These are phyloP conservation scores for Neotoxoptera formosana DNA, from an alignment of 1,140 invertebrate species.

Conservation along the genomic window DNA sequence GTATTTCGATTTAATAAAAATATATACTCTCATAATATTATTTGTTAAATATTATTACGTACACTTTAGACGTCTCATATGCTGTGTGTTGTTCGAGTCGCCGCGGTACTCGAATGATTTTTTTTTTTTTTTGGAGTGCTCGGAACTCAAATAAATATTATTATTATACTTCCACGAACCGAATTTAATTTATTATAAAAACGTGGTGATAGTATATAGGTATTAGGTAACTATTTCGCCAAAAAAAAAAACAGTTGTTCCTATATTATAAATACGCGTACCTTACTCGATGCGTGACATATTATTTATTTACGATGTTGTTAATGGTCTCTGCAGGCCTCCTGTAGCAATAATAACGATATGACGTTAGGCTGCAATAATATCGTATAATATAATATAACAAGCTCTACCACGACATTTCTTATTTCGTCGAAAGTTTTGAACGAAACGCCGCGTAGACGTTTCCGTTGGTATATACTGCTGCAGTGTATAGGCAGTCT, in stretches of 20 bases:
- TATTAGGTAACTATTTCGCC: not conserved
- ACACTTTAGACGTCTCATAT: not conserved
- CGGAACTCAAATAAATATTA: not conserved
- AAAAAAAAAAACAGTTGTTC: not conserved
- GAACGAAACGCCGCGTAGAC: not conserved
- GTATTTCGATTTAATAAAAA: not conserved
- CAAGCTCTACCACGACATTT: not conserved
- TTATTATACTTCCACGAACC: not conserved
- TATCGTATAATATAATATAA: not conserved
- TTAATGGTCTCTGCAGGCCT: not conserved
- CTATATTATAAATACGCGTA: no score
- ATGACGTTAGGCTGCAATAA: no score
- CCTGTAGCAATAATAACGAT: no score
- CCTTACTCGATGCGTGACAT: not conserved
- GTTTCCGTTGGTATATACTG: not conserved
- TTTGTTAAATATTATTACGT: no score
- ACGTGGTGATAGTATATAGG: not conserved
- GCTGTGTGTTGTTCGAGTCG: not conserved
- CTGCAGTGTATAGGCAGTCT: not conserved
- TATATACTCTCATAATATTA: no score
- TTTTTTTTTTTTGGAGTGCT: not conserved
- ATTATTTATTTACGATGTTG: conserved; percentile 19
- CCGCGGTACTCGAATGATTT: not conserved
- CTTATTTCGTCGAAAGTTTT: conserved; percentile 4
- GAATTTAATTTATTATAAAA: not conserved